Evolutionary conservation across 2,113 vertebrate species (phyloP).

Genomic region (Paracyprichromis sp.): DNA sequence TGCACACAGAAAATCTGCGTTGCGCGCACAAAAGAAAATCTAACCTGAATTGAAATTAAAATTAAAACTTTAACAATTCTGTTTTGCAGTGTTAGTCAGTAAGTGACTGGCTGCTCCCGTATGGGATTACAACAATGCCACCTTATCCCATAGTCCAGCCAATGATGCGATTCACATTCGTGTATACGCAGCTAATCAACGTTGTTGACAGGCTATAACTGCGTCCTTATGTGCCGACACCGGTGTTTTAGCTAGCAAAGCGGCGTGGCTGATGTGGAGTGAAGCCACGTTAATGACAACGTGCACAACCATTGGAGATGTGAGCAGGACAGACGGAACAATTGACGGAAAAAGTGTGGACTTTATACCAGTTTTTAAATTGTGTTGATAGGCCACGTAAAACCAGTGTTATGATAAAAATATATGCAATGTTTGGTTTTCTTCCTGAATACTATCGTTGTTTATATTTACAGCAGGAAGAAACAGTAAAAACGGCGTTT

Average conservation of each 20-base stretch:
- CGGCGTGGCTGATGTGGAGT: fast-evolving
- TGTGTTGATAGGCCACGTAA: neutral
- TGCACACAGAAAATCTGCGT: neutral
- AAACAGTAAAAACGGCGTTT: fast-evolving
- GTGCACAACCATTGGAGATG: fast-evolving
- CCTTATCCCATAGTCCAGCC: neutral
- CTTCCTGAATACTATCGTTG: neutral
- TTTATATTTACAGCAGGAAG: fast-evolving
- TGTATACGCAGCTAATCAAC: neutral
- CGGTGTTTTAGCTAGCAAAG: neutral
- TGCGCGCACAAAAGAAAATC: neutral
- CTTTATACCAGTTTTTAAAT: neutral
- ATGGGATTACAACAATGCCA: neutral
- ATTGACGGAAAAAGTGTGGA: fast-evolving
- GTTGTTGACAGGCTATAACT: neutral
- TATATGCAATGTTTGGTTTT: neutral
- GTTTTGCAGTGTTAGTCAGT: neutral
- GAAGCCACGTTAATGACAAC: neutral
- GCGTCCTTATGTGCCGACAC: fast-evolving
- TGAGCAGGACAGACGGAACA: fast-evolving
- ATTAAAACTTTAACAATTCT: neutral
- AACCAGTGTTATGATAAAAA: neutral
- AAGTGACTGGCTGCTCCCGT: neutral
- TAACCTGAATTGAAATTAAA: neutral
- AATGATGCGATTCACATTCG: neutral